Conservation (phyloP, 2,797 vertebrate genomes). For the Falco cherrug region DNA sequence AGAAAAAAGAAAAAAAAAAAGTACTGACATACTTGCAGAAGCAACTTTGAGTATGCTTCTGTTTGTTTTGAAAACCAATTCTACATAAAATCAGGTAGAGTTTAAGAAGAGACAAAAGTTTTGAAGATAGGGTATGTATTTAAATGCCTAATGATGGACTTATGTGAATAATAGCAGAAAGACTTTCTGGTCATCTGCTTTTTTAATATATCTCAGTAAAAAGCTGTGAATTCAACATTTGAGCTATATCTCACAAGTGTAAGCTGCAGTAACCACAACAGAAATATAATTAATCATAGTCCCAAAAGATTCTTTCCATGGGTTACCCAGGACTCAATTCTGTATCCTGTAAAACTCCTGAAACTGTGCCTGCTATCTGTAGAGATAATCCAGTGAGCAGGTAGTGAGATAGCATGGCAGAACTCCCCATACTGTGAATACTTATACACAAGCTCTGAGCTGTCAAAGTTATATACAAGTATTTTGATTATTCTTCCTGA, state of each 20-base stretch:
- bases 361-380: neutral
- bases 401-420: neutral
- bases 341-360: neutral
- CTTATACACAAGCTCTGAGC: neutral
- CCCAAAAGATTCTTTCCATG: neutral
- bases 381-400: neutral
- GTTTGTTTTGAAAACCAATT: neutral
- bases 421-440: neutral
- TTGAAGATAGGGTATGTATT: neutral
- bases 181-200: neutral
- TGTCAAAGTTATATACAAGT: neutral
- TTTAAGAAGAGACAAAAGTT: neutral
- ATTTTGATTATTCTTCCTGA: neutral
- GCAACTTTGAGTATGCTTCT: neutral
- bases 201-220: neutral
- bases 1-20: neutral
- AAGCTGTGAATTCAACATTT: neutral
- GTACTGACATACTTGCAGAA: neutral
- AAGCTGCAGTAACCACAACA: neutral
- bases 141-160: neutral
- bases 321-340: neutral
- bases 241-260: neutral
- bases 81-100: neutral
- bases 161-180: neutral
- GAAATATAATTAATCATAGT: neutral